Percentiles rank a stretch among this genome's conserved stretches.
Conservation (phyloP, 2,888 invertebrate species). For the Steinernema hermaphroditum region DNA sequence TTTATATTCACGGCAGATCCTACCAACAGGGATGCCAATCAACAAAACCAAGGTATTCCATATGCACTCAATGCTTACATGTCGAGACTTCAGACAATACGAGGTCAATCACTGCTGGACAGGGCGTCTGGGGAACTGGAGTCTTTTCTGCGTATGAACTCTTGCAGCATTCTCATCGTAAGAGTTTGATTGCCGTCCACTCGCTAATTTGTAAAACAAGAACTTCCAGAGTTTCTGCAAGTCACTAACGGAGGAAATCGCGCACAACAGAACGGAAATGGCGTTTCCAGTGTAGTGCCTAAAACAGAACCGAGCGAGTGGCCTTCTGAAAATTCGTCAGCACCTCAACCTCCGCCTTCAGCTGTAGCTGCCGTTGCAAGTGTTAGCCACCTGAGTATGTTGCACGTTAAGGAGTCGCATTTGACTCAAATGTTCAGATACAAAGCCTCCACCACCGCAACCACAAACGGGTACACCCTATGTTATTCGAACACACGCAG, state of each 20-base stretch:
- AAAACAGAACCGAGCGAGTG: constrained; percentile 12
- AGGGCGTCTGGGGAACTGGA: constrained; percentile 98
- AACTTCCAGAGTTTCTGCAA: constrained; percentile 6
- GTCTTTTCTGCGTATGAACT: constrained; percentile 99
- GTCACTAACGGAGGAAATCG: not conserved
- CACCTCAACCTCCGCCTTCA: not conserved
- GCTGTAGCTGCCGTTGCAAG: constrained; percentile 12
- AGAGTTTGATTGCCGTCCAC: constrained; percentile 48
- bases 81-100: constrained; percentile 5
- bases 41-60: constrained; percentile 33
- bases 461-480: not conserved
- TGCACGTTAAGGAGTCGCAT: not conserved
- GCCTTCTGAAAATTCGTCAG: not conserved
- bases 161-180: constrained; percentile 96
- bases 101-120: constrained; percentile 70
- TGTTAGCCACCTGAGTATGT: constrained; percentile 11
- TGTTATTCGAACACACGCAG: not conserved
- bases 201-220: not conserved
- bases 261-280: not conserved
- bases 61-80: not conserved
- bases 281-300: not conserved
- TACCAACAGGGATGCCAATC: constrained; percentile 40
- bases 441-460: not conserved
- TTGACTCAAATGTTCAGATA: not conserved
- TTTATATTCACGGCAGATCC: constrained; percentile 82